Evolutionary conservation across 2,888 invertebrate species (phyloP).

Genomic region (Pristionchus maxplancki): DNA sequence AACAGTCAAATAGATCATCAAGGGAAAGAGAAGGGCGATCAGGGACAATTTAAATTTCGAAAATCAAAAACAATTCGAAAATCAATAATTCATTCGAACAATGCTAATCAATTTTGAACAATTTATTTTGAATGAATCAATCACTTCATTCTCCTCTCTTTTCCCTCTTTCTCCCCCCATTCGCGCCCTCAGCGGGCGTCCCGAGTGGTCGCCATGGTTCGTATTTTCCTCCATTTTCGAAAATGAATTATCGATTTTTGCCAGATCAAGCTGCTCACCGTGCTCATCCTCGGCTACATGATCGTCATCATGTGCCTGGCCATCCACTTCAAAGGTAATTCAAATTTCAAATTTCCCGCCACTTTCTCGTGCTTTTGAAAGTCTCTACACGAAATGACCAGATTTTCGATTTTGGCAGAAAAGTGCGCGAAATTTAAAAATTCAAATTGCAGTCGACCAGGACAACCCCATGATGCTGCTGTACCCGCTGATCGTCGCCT

Average conservation of each 20-base stretch:
- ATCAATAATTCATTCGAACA: neutral
- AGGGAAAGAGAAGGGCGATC: neutral
- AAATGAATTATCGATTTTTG: neutral
- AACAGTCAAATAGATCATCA: constrained; percentile 27
- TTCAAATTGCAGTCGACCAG: constrained; percentile 3
- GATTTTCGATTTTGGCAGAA: neutral
- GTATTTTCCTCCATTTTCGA: neutral
- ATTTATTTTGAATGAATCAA: neutral
- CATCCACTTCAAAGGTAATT: neutral
- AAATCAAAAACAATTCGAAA: neutral
- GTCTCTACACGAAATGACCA: neutral
- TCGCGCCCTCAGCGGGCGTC: neutral
- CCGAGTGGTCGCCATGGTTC: neutral
- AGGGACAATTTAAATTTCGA: neutral
- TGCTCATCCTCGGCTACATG: constrained; percentile 1
- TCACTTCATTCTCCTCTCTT: neutral
- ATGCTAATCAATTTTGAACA: neutral
- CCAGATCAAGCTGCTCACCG: neutral
- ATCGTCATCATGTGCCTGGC: neutral
- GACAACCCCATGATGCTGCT: neutral
- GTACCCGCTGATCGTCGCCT: constrained; percentile 28
- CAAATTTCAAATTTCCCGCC: neutral
- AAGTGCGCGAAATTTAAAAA: neutral
- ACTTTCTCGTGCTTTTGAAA: neutral
- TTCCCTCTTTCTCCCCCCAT: neutral